Evolutionary conservation across 2,888 invertebrate genomes (phyloP), one percentile per base, ranked within the genome.

Genomic region (Asteroscopus sphinx): DNA sequence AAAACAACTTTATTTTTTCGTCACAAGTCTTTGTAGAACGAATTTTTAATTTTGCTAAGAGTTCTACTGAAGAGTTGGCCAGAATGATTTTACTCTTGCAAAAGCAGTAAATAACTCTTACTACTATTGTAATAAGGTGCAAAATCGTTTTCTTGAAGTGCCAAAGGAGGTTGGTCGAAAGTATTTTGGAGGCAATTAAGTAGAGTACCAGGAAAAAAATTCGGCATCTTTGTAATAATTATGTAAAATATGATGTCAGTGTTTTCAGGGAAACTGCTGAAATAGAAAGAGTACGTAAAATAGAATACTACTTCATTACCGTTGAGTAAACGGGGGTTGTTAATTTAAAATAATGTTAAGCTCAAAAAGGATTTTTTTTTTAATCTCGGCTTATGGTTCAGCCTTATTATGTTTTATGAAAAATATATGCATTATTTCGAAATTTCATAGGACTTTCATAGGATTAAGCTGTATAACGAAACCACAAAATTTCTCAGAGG

Each of bases 111-210:
- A 42, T 65, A 44, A 48, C 21, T 57, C 61, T 76, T 62, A 54
- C 11, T 5, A 9, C 11, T n/a, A 11, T 47, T 12, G 9, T 28
- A 40, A 63, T 55, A 76, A 66, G 52, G 70, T 49, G 40, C 16
- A 66, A 60, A 62, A 42, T 53, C 25, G 17, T 21, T 40, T 52
- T 33, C 13, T 17, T 13, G 21, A 40, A 47, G 21, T 56, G 26
- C 16, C 5, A 12, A 15, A 11, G n/a, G 37, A 49, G 36, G 30
- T 47, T 53, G 30, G 59, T 16, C 33, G 13, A 46, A 65, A 65
- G 57, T 58, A 66, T 71, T 66, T 74, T 73, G 62, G 59, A 73
- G 76, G 69, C 62, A 76, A 73, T 76, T 73, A 73, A 56, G 62
- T 56, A 55, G 61, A 68, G 76, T 60, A 62, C 44, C 39, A 56